Conservation (phyloP, 2,797 vertebrate species). For the Cichlasoma orientale region DNA sequence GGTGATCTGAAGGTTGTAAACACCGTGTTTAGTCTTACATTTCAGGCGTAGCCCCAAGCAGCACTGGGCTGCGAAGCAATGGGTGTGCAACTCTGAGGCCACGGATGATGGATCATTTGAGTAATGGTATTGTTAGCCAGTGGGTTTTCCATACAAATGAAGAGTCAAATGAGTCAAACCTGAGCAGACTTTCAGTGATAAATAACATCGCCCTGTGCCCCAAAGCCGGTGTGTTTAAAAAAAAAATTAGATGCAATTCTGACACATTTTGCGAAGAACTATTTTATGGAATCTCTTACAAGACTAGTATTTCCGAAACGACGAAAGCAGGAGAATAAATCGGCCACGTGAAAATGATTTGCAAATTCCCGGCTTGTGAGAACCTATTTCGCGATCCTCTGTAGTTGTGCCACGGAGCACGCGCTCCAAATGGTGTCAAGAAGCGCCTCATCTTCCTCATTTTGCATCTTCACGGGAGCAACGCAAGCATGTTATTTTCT, state of each 20-base stretch:
- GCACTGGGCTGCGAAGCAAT: constrained; percentile 23
- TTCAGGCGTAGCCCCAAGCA: constrained; percentile 40
- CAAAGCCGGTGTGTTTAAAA: constrained; percentile 5
- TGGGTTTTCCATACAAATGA: constrained; percentile 58
- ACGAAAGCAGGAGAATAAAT: background rate
- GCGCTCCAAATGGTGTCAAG: background rate
- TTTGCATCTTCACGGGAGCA: constrained; percentile 10
- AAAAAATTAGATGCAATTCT: constrained; percentile 1
- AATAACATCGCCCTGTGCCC: constrained; percentile 25
- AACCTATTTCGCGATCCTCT: background rate
- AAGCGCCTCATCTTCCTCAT: background rate
- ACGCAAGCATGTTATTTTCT: background rate
- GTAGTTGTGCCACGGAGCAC: background rate
- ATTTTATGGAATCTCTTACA: background rate
- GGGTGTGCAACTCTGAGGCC: constrained; percentile 38
- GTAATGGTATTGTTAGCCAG: constrained; percentile 60
- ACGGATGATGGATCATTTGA: constrained; percentile 58
- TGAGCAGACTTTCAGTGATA: constrained; percentile 29
- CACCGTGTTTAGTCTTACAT: constrained; percentile 36
- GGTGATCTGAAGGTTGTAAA: constrained; percentile 52
- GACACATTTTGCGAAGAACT: background rate
- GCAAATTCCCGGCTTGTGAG: background rate
- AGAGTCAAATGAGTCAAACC: constrained; percentile 57
- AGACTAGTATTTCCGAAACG: background rate
- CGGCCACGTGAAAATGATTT: background rate